Conservation (phyloP, 1,140 invertebrate species). For the Drosophila subpulchrella region DNA sequence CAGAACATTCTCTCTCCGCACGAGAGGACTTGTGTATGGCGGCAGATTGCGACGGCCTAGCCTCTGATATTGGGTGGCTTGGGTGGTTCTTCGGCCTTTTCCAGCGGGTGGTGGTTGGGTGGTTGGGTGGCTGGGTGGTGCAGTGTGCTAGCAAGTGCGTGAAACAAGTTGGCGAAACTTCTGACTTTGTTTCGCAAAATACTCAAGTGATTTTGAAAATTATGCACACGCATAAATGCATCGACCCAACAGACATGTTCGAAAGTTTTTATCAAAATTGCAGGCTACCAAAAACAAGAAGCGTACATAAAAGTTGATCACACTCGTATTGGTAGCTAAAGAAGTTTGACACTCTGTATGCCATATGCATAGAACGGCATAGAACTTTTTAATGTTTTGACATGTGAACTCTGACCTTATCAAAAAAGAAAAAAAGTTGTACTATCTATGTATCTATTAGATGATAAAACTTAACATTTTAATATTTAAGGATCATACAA, state of each 20-base stretch:
- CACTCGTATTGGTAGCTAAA: slow-evolving; percentile 5
- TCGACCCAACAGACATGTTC: slow-evolving; percentile 30
- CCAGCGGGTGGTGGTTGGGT: slow-evolving; percentile 8
- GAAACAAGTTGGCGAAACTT: slow-evolving; percentile 72
- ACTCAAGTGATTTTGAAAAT: slow-evolving; percentile 77
- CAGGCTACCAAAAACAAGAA: slow-evolving; percentile 16
- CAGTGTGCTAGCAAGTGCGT: slow-evolving; percentile 42
- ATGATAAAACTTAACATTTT: too few species aligned
- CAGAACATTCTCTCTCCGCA: slow-evolving; percentile 71
- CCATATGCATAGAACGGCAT: neutral
- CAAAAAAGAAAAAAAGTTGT: neutral
- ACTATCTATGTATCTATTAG: neutral
- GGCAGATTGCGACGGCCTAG: slow-evolving; percentile 52
- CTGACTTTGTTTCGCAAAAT: slow-evolving; percentile 74
- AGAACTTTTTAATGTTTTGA: neutral
- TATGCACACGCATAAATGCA: slow-evolving; percentile 81
- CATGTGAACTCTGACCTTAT: neutral
- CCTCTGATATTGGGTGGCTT: slow-evolving; percentile 23
- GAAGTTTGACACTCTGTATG: slow-evolving; percentile 10
- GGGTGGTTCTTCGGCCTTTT: slow-evolving; percentile 9
- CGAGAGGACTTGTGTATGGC: slow-evolving; percentile 58
- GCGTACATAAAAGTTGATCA: slow-evolving; percentile 27
- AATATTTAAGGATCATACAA: too few species aligned
- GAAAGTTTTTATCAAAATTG: slow-evolving; percentile 60
- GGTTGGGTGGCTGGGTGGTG: neutral